Base-by-base conservation (phyloP, 2,113 vertebrate species). In the Otolemur garnettii region DNA sequence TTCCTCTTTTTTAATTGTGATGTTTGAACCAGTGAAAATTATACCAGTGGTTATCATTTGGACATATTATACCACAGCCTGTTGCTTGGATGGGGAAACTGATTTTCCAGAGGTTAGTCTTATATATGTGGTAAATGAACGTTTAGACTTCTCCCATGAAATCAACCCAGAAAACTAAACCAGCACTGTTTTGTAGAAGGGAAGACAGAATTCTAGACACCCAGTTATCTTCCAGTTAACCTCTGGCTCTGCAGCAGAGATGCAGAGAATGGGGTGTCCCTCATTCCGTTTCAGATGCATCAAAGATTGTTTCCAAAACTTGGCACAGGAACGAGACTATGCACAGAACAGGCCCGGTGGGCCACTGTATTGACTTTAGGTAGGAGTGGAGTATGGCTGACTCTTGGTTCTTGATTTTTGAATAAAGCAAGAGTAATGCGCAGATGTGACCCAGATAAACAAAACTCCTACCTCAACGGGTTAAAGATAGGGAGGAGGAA, bases 151-250 rank as follows among this genome's bases (percentile, higher is more conserved):
- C 15, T 79, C 55, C 15, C 33, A 53, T 74, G 68, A 89, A 87
- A 64, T 95, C 19, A 64, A n/a, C 28, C 60, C 50, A 38, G 45
- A 72, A 96, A 68, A 92, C 75, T 42, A 90, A 94, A 85, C n/a
- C 57, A 59, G 62, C 24, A 22, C 53, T 87, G 0, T 93, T 91
- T 92, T 95, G 64, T 33, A 82, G 11, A 91, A 50, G 33, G 7
- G 1, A 18, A 68, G 80, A 75, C 62, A 94, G 62, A 81, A 64
- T 78, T 35, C 33, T 78, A 68, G 30, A 78, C 17, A 18, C 22
- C 91, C 12, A 50, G 30, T n/a, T 88, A 60, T 15, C 62, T 93
- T 87, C 45, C 35, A 28, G 5, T n/a, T 93, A 74, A n/a, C 11
- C 11, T 22, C 64, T 72, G 35, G 17, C 4, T 71, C 55, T 45